Conservation (phyloP, 2,888 invertebrate genomes). For the Polydesmus complanatus region DNA sequence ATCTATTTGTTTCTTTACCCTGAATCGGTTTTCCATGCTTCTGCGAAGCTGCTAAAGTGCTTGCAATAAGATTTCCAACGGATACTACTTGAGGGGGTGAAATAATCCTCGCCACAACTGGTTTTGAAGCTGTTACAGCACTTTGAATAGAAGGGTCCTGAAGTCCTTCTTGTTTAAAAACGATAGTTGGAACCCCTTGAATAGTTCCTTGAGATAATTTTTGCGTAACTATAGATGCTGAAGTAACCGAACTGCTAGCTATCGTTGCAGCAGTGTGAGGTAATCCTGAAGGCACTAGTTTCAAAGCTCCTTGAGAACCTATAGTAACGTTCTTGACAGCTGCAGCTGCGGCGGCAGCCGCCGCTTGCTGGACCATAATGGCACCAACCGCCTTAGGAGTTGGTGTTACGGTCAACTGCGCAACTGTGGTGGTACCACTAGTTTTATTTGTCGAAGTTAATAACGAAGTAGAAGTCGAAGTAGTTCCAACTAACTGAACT, state of each 20-base stretch:
- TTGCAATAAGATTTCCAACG: constrained; percentile 18
- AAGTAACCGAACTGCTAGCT: neutral
- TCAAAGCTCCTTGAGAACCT: constrained; percentile 10
- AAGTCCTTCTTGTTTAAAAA: constrained; percentile 18
- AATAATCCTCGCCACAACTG: constrained; percentile 18
- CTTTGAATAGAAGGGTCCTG: constrained; percentile 1
- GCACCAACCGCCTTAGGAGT: constrained; percentile 17
- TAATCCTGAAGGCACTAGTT: constrained; percentile 12
- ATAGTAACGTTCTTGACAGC: neutral
- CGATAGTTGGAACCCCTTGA: constrained; percentile 17
- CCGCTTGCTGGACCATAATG: constrained; percentile 15
- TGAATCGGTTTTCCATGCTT: constrained; percentile 14
- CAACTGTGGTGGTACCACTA: constrained; percentile 1
- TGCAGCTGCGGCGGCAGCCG: constrained; percentile 10
- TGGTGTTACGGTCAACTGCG: neutral
- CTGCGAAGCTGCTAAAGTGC: constrained; percentile 15
- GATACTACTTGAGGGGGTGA: constrained; percentile 19
- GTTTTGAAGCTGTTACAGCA: constrained; percentile 11
- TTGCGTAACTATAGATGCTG: constrained; percentile 2
- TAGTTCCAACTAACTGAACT: constrained; percentile 12
- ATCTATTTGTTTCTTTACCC: constrained; percentile 1
- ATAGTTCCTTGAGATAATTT: constrained; percentile 9
- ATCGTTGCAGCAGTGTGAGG: constrained; percentile 9
- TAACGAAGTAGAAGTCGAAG: neutral
- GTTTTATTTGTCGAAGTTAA: neutral